A percentile compares a stretch with the other conserved stretches of the same genome.
Conservation (phyloP, 2,888 invertebrate species). For the Drosophila leonis region DNA sequence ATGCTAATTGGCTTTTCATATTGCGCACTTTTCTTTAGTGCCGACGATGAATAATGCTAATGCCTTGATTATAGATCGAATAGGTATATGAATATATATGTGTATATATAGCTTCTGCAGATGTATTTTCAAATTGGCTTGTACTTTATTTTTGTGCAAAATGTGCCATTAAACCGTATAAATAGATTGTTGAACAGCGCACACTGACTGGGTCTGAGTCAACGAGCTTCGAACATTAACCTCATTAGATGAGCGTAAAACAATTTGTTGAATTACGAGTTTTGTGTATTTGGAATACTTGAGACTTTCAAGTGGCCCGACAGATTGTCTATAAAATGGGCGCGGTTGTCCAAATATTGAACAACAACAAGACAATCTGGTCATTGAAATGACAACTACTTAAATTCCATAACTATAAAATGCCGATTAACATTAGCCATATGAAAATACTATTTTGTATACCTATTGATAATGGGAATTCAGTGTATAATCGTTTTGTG, state of each 20-base stretch:
- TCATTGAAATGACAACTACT: conserved; percentile 8
- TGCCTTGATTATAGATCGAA: conserved; percentile 26
- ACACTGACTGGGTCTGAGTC: conserved; percentile 63
- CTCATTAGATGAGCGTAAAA: conserved; percentile 68
- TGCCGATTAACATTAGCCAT: background rate
- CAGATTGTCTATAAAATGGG: conserved; percentile 38
- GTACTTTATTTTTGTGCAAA: conserved; percentile 80
- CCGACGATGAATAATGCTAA: conserved; percentile 44
- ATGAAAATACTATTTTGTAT: background rate
- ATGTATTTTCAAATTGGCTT: conserved; percentile 50
- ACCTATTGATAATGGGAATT: background rate
- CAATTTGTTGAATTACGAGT: conserved; percentile 35
- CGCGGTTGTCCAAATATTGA: conserved; percentile 28
- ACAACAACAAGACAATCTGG: background rate
- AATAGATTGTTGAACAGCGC: conserved; percentile 71
- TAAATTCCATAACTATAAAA: background rate
- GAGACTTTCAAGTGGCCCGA: conserved; percentile 39
- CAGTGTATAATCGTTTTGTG: background rate
- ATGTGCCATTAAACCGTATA: conserved; percentile 79
- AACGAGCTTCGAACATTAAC: conserved; percentile 77
- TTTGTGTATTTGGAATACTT: conserved; percentile 29
- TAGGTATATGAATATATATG: background rate
- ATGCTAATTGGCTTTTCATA: conserved; percentile 41
- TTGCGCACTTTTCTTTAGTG: conserved; percentile 21
- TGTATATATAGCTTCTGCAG: conserved; percentile 3